Evolutionary conservation across 2,797 vertebrate species (phyloP), one percentile per base, ranked within the genome.

Genomic region (Acanthurus tractus): DNA sequence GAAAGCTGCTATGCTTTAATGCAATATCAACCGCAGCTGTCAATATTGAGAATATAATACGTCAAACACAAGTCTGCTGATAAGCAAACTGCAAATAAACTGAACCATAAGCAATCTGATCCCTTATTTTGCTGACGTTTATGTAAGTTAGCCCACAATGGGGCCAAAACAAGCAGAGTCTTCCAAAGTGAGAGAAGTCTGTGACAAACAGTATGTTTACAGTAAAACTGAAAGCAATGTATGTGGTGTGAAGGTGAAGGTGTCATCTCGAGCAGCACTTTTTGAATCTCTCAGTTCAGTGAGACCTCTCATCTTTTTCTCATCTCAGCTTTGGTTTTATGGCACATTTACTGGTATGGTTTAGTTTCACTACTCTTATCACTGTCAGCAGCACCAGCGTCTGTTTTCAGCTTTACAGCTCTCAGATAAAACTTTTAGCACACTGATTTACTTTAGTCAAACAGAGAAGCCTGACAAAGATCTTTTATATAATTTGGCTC

Each of bases 1-100:
- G 50, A 66, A 80, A 50, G 22, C 23, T 9, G 2, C 42, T n/a
- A 13, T 11, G 6, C 4, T 36, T 22, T 6, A 18, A 9, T 3
- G 8, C 11, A 4, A 46, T 1, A 8, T 11, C 42, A 15, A 22
- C 9, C 5, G 38, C n/a, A 72, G 12, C 6, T 38, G 25, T 2
- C 4, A 22, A 50, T 22, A 18, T 1, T 22, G 13, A 59, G 14
- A 29, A 8, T 7, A 8, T 0, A 23, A 78, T 48, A 70, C 81
- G 74, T 59, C n/a, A 84, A 78, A 78, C 82, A 61, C 78, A 78
- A 45, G 0, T 8, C 12, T 63, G 1, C 11, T 59, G 13, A n/a
- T 45, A 57, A 0, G 49, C 18, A 23, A 53, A 29, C 34, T 50
- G 57, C 22, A 40, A 44, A 38, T 38, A 6, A 3, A 10, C 4